phyloP scores from a whole-genome alignment of 1,140 invertebrate species.

The Stenopsyche tienmushanensis region DNA sequence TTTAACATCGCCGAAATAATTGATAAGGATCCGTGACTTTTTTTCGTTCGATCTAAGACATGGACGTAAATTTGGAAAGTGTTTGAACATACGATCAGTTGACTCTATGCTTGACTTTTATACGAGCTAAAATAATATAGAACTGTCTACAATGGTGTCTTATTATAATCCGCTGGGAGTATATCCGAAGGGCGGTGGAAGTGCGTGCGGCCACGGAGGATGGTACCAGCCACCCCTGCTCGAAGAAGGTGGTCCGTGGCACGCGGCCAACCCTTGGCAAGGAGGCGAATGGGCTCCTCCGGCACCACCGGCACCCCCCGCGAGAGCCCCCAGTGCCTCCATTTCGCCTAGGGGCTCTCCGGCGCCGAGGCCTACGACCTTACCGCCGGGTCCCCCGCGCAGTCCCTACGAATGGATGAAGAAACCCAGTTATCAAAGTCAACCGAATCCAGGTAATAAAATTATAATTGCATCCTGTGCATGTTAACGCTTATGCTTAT shows the following conservation, averaged over 20 bases:
- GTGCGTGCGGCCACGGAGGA: conserved; percentile 48
- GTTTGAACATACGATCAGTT: no score
- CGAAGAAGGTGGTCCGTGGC: conserved; percentile 44
- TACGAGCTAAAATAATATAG: no score
- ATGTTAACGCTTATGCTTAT: no score
- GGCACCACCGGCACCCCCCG: conserved; percentile 42
- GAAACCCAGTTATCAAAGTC: conserved; percentile 78
- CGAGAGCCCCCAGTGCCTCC: conserved; percentile 44
- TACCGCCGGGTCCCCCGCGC: conserved; percentile 55
- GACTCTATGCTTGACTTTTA: no score
- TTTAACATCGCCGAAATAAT: no score
- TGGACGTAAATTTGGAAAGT: no score
- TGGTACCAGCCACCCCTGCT: conserved; percentile 47
- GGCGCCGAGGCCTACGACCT: conserved; percentile 56
- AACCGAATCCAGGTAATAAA: conserved; percentile 73
- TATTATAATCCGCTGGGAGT: conserved; percentile 60
- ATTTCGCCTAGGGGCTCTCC: conserved; percentile 46
- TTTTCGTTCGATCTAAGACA: no score
- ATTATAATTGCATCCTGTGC: background rate
- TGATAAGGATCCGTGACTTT: no score
- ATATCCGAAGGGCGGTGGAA: conserved; percentile 57
- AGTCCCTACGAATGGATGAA: conserved; percentile 90
- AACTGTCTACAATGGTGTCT: conserved; percentile 55
- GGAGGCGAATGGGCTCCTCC: conserved; percentile 41
- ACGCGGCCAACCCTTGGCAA: conserved; percentile 46